Evolutionary conservation across 2,888 invertebrate genomes (phyloP).

Genomic region (Ochlodes sylvanus): DNA sequence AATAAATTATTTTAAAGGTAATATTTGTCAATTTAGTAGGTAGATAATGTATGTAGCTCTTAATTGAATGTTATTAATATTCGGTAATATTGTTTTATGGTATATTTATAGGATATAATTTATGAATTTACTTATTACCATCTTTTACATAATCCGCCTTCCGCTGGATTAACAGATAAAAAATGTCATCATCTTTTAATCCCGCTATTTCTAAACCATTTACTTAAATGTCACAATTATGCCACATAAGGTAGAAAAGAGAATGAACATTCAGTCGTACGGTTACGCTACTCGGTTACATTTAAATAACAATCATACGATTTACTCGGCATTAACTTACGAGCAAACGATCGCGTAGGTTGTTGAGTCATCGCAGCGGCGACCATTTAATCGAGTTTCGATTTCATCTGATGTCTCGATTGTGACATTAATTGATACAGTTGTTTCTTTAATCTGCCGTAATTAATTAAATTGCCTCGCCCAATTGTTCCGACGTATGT

Average conservation of each 20-base stretch:
- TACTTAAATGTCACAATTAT: background rate
- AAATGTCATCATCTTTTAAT: background rate
- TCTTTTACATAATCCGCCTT: no score
- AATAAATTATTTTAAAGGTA: no score
- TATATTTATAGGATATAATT: no score
- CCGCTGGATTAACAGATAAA: no score
- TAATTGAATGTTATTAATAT: no score
- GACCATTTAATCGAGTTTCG: conserved; percentile 56
- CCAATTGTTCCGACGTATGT: conserved; percentile 48
- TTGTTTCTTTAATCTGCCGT: conserved; percentile 64
- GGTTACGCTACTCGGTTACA: conserved; percentile 11
- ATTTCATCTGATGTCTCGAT: conserved; percentile 63
- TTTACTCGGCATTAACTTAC: conserved; percentile 49
- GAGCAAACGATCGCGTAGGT: conserved; percentile 60
- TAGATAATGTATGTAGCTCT: no score
- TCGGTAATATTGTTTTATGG: no score
- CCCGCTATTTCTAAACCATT: background rate
- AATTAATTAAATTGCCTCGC: conserved; percentile 66
- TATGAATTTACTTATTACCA: no score
- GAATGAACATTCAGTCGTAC: conserved; percentile 11
- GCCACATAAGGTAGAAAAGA: background rate
- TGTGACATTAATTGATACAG: conserved; percentile 70
- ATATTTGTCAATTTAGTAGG: no score
- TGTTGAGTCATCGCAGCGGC: conserved; percentile 53
- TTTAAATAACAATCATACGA: conserved; percentile 33